Base-by-base conservation (phyloP, 2,113 vertebrate genomes). In the Mastomys coucha region DNA sequence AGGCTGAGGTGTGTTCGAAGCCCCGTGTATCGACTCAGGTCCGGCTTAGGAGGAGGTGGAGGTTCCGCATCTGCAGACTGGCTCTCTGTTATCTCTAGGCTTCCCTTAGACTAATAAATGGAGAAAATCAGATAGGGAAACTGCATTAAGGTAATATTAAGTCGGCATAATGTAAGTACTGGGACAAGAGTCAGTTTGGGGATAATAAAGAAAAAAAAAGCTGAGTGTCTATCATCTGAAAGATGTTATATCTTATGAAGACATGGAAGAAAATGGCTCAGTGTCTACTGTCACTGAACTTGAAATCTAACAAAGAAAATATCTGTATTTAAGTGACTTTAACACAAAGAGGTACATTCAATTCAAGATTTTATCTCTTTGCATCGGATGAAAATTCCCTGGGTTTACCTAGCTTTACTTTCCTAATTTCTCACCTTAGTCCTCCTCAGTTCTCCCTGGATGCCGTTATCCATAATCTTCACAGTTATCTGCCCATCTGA, bases 381-480 rank as follows among this genome's bases (percentile, higher is more conserved):
- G 60, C 77, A 36, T 13, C 10, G 5, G 9, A 33, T 49, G 36
- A 42, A 42, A 28, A 69, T 5, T 67, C 75, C 58, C 24, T 84
- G 88, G 24, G n/a, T 95, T 92, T 91, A 28, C 42, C 7, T 76
- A 63, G 36, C 42, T 78, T 93, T 85, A 93, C 51, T 31, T 90
- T 91, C 82, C 91, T 45, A 9, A 7, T 20, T 14, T 96, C 99
- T 98, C 98, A 99, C 99, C 99, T 99, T 99, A 0, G 98, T 98
- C 98, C 99, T 99, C 98, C 99, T 99, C 96, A 99, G 98, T 95
- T 99, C 99, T 97, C 99, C 99, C 97, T 99, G 99, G 97, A 99
- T 99, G 89, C 99, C 99, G 2, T 99, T 99, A 98, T 99, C 99
- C 99, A 99, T 98, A 91, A 99, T 98, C 98, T 99, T 99, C 97